Conservation (phyloP, 2,797 vertebrate species). For the Periophthalmus magnuspinnatus region DNA sequence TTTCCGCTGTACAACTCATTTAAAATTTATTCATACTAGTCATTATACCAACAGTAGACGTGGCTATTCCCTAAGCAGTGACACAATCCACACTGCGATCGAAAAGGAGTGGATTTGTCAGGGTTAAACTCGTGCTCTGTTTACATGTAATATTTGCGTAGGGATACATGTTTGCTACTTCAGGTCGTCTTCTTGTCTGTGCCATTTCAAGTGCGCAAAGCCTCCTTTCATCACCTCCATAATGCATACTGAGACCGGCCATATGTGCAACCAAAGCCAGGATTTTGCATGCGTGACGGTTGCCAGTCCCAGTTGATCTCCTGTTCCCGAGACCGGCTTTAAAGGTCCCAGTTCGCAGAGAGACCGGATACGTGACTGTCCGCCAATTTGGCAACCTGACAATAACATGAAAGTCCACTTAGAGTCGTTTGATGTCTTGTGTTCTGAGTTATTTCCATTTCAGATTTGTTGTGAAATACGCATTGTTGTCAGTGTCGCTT, state of each 20-base stretch:
- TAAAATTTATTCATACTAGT: too few species aligned
- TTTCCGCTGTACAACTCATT: too few species aligned
- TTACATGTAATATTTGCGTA: slow-evolving; percentile 2
- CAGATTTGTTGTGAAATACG: too few species aligned
- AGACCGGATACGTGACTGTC: slow-evolving; percentile 46
- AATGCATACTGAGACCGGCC: slow-evolving; percentile 27
- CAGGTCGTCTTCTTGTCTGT: slow-evolving; percentile 26
- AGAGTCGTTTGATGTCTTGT: not conserved
- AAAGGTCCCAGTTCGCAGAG: slow-evolving; percentile 54
- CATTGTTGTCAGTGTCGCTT: not conserved
- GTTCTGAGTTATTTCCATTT: not conserved
- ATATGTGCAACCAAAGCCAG: slow-evolving; percentile 49
- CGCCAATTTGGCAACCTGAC: slow-evolving; percentile 47
- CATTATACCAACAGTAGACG: not conserved
- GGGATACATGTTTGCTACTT: slow-evolving; percentile 1
- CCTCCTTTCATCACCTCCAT: slow-evolving; percentile 46
- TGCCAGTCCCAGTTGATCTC: slow-evolving; percentile 58
- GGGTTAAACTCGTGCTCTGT: slow-evolving; percentile 7
- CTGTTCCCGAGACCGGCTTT: slow-evolving; percentile 35
- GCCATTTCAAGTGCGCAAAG: slow-evolving; percentile 18
- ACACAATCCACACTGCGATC: not conserved
- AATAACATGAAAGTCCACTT: slow-evolving; percentile 30
- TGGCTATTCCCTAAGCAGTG: not conserved
- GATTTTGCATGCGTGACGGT: slow-evolving; percentile 48
- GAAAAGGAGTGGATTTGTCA: slow-evolving; percentile 7